Evolutionary conservation across 1,140 invertebrate species (phyloP), one percentile per base, ranked within the genome.

Genomic region (Drosophila quadrilineata): DNA sequence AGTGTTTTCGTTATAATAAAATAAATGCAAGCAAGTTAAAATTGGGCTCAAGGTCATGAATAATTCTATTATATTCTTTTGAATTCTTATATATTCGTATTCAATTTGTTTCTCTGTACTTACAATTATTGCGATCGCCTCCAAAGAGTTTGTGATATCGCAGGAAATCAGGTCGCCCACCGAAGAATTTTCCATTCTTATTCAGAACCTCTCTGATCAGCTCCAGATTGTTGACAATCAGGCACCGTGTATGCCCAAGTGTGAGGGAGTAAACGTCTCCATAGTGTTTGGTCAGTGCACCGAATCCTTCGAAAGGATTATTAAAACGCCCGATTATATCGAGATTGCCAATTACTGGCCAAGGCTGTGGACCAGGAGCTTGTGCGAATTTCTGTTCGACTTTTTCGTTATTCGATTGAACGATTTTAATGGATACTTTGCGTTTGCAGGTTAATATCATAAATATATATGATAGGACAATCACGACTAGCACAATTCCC

Each of bases 121-220:
- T 92, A 95, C 95, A 95, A 87, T 95, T 95, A 87, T 95, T 93
- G 43, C 94, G 90, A 87, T 95, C 92, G 22, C 93, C 94, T 2
- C 93, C 94, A 89, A 96, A 96, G 2, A 95, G 91, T 62, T 92
- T 91, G 71, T 95, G 92, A 88, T 93, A 95, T 28, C 96, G 90
- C 22, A 94, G 75, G 87, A 96, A 97, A 85, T 96, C 93, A 0
- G 96, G 95, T 24, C 96, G 90, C 3, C 95, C 94, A 2, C 94
- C 95, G 88, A 97, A 96, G 66, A 93, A 92, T 53, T 93, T 93
- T 28, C 95, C 95, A 88, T 96, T 96, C 57, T 93, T 92, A 75
- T 96, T 94, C 9, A 97, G 91, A 10, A 97, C 95, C 87, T 96
- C 94, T 59, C 93, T 93, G 66, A 97, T 94, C 8, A 93, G 85